Evolutionary conservation across 2,113 vertebrate genomes (phyloP).

Genomic region (chimpanzee (Pan troglodytes)): NHGRI_mPanTro3-v2.1_pri NC_072415.2:56513501-56514000

Average conservation of each 20-base stretch:
- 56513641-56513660: fast-evolving
- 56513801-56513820: not conserved
- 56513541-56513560: not conserved
- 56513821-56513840: not conserved
- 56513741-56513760: not conserved
- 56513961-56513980: not conserved
- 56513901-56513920: not conserved
- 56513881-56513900: not conserved
- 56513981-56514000: not conserved
- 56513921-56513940: not conserved
- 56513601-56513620: too few species aligned
- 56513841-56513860: not conserved
- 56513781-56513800: not conserved
- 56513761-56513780: not conserved
- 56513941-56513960: not conserved
- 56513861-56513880: not conserved
- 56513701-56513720: not conserved
- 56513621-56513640: fast-evolving
- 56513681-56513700: too few species aligned
- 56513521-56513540: not conserved
- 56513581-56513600: not conserved
- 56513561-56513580: not conserved
- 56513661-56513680: fast-evolving
- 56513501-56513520: not conserved
- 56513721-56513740: not conserved